Evolutionary conservation across 1,140 invertebrate genomes (phyloP), one percentile per base, ranked within the genome.

Genomic region (Atta cephalotes): DNA sequence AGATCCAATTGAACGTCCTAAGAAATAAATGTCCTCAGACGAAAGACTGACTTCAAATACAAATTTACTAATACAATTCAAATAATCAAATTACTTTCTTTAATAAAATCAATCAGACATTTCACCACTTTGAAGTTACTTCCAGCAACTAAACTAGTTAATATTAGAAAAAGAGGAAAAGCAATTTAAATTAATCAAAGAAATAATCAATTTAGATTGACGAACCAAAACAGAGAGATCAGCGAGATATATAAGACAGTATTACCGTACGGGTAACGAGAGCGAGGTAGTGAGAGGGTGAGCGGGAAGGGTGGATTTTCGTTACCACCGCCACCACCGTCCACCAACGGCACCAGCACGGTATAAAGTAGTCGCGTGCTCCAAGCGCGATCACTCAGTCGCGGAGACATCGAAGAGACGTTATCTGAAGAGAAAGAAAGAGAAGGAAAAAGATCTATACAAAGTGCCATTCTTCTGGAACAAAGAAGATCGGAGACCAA

Each of bases 361-460:
- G 93, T 94, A 95, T 95, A 95, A 94, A 95, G 93, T 94, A 92
- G 92, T 93, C 92, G 94, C 93, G 88, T 94, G 92, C 92, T 93
- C 91, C 90, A 89, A 92, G 91, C 93, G 92, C 94, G 93, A 93
- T 94, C 94, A 95, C 86, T 94, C 87, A 91, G 91, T 77, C 82
- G 90, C 87, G 80, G 79, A 93, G 88, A 71, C 91, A 88, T 88
- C 87, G 87, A 86, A 66, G 72, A 31, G 87, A 66, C 87, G 65
- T 16, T 74, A 60, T 10, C 56, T 3, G 51, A 65, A 89, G 72
- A 49, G 14, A 25, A 4, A 16, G 16, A 28, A 10, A 51, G 45
- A 31, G 16, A 28, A 49, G 18, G 25, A 18, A 18, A 74, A 10
- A 35, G 18, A 35, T 18, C 10, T 35, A 62, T 25, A 39, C 25